Percentiles rank a stretch among this genome's conserved stretches.
Conservation (phyloP, 1,140 invertebrate genomes). For the Psilanteris sp. region DNA sequence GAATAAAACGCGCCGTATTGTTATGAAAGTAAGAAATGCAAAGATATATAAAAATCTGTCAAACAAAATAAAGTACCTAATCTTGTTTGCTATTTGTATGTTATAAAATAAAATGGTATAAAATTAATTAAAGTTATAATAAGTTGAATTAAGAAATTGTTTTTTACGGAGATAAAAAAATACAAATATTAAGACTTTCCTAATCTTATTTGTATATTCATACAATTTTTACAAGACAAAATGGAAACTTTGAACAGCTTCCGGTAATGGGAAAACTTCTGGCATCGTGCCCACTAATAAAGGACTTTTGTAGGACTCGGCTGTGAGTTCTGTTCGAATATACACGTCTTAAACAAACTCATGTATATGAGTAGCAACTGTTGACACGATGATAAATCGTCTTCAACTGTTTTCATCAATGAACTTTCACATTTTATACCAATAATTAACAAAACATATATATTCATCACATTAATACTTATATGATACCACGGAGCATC, state of each 20-base stretch:
- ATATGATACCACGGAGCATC: slow-evolving; percentile 9
- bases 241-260: slow-evolving; percentile 40
- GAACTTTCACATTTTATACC: slow-evolving; percentile 13
- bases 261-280: slow-evolving; percentile 51
- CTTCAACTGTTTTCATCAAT: slow-evolving; percentile 28
- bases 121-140: too few relatives aligned
- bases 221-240: slow-evolving; percentile 13
- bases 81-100: too few relatives aligned
- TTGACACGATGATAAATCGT: slow-evolving; percentile 33
- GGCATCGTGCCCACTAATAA: slow-evolving; percentile 37
- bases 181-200: not conserved
- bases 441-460: slow-evolving; percentile 43
- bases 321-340: slow-evolving; percentile 26
- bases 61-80: too few relatives aligned
- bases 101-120: too few relatives aligned
- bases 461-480: slow-evolving; percentile 14
- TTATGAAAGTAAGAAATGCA: too few relatives aligned
- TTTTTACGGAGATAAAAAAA: too few relatives aligned
- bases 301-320: slow-evolving; percentile 38
- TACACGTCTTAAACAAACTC: slow-evolving; percentile 53
- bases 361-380: slow-evolving; percentile 15
- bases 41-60: too few relatives aligned
- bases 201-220: slow-evolving; percentile 25
- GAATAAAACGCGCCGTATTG: too few relatives aligned
- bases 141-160: too few relatives aligned